These are phyloP conservation scores for Lutjanus campechanus DNA, from an alignment of 2,797 vertebrate genomes.

Conservation along the genomic window DNA sequence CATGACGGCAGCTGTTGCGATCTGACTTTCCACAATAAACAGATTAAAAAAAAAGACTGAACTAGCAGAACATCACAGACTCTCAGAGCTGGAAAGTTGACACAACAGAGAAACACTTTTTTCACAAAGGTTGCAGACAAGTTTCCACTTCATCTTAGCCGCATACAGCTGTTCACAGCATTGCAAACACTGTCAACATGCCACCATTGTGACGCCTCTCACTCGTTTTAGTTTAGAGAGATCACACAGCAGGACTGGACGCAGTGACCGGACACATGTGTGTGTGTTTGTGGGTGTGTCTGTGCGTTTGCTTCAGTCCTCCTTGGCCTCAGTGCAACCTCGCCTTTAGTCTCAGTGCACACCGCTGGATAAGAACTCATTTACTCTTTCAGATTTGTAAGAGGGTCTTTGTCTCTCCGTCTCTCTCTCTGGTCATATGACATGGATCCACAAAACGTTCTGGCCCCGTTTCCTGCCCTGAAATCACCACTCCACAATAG, in stretches of 20 bases:
- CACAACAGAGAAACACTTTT: neutral
- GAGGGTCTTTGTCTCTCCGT: slow-evolving; percentile 70
- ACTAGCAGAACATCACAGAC: neutral
- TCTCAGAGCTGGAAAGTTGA: neutral
- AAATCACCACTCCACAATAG: slow-evolving; percentile 52
- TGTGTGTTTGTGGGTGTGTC: slow-evolving; percentile 33
- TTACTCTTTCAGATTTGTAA: slow-evolving; percentile 59
- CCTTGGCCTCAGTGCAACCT: slow-evolving; percentile 31
- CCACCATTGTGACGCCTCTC: neutral
- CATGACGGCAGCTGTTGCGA: neutral
- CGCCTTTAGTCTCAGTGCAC: slow-evolving; percentile 23
- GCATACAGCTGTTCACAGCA: neutral
- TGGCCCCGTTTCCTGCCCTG: slow-evolving; percentile 65
- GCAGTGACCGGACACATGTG: neutral
- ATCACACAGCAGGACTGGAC: neutral
- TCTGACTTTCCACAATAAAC: neutral
- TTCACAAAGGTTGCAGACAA: neutral
- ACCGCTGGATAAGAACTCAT: slow-evolving; percentile 45
- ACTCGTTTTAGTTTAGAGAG: neutral
- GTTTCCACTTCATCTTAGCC: neutral
- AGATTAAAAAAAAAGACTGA: neutral
- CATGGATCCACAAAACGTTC: slow-evolving; percentile 67
- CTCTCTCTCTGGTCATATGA: slow-evolving; percentile 77
- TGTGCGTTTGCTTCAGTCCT: neutral
- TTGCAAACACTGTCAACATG: neutral